Conservation (phyloP, 2,113 vertebrate genomes). For the Carassius gibelio region DNA sequence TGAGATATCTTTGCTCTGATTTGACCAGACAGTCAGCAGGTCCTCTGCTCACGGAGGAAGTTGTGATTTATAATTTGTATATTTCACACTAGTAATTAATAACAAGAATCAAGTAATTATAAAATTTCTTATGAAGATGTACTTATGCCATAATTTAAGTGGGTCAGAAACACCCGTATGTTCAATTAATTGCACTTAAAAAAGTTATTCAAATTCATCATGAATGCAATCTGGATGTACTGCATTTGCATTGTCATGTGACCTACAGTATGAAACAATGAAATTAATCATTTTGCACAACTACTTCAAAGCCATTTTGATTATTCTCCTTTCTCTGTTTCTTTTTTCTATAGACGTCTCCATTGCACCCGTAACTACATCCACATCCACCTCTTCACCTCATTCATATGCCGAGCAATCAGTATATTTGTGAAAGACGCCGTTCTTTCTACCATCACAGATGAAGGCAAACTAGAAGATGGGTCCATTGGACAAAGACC, state of each 20-base stretch:
- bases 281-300: background rate
- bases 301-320: background rate
- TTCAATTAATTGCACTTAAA: too few species aligned
- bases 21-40: background rate
- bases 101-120: background rate
- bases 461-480: constrained; percentile 51
- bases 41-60: too few species aligned
- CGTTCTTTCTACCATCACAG: constrained; percentile 79
- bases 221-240: background rate
- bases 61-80: background rate
- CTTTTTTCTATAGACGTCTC: constrained; percentile 74
- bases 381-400: constrained; percentile 88
- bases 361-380: constrained; percentile 93
- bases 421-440: constrained; percentile 90
- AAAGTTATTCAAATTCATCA: too few species aligned
- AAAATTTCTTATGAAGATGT: background rate
- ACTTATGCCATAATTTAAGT: too few species aligned
- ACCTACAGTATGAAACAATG: background rate
- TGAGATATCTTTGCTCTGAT: background rate
- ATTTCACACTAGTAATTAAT: background rate
- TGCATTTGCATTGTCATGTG: background rate
- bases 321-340: background rate
- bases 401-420: constrained; percentile 86
- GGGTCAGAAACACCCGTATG: too few species aligned
- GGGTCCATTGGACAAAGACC: constrained; percentile 64